These are phyloP conservation scores for Polydrusus cervinus DNA, from an alignment of 2,888 invertebrate genomes.

Conservation along the genomic window DNA sequence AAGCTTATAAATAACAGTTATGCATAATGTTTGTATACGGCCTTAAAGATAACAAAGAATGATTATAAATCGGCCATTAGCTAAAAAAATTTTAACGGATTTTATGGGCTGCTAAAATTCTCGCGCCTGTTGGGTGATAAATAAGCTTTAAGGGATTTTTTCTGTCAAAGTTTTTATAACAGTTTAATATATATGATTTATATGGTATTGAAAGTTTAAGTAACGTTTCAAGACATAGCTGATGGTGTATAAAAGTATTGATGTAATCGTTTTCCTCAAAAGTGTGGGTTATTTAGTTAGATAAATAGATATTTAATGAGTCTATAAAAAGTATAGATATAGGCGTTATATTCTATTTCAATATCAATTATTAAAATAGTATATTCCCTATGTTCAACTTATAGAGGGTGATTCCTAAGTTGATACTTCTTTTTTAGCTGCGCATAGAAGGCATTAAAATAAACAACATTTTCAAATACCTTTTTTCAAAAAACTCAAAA, in stretches of 20 bases:
- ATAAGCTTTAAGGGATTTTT: conserved; percentile 26
- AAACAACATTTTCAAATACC: too few species aligned
- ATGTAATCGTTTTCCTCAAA: not conserved
- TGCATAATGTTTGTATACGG: conserved; percentile 6
- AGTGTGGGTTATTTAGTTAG: too few species aligned
- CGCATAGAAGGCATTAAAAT: too few species aligned
- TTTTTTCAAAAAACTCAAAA: too few species aligned
- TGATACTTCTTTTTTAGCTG: too few species aligned
- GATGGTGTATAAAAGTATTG: conserved; percentile 4
- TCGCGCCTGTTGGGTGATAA: conserved; percentile 10
- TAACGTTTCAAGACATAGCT: conserved; percentile 5
- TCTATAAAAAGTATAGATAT: too few species aligned
- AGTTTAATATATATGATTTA: conserved; percentile 23
- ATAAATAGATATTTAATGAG: too few species aligned
- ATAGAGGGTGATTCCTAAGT: too few species aligned
- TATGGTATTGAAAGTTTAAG: conserved; percentile 7
- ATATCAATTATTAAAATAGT: too few species aligned
- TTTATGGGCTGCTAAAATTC: conserved; percentile 18
- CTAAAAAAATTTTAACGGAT: conserved; percentile 11
- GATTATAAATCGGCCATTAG: conserved; percentile 21
- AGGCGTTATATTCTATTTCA: too few species aligned
- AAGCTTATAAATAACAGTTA: conserved; percentile 10
- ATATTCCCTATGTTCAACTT: too few species aligned
- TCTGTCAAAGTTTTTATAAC: conserved; percentile 29
- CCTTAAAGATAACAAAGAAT: conserved; percentile 20